Evolutionary conservation across 2,113 vertebrate genomes (phyloP).

Genomic region (Phalacrocorax carbo): DNA sequence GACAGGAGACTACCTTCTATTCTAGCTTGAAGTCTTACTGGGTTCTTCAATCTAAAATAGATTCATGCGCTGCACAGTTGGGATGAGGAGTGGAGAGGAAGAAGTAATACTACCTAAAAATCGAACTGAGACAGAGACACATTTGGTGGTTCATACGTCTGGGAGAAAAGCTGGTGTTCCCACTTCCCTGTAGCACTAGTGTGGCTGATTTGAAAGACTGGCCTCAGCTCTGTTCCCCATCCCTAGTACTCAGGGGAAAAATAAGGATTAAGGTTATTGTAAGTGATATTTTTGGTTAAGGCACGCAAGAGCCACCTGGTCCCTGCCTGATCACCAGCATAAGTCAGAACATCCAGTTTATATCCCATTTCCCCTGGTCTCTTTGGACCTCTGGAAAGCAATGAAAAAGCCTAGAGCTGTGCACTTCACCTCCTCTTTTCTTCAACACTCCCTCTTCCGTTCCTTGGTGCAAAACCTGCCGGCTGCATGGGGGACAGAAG

Average conservation of each 20-base stretch:
- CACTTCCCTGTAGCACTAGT: neutral
- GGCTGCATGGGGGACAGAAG: neutral
- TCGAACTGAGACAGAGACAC: neutral
- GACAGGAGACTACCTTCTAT: neutral
- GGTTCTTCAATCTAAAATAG: neutral
- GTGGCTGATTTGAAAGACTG: neutral
- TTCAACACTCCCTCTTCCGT: neutral
- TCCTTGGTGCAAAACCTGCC: neutral
- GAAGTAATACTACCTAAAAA: neutral
- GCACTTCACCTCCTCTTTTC: neutral
- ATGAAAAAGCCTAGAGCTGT: neutral
- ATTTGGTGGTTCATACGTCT: neutral
- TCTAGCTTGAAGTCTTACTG: neutral
- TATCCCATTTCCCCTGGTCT: neutral
- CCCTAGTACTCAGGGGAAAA: neutral
- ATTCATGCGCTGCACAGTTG: neutral
- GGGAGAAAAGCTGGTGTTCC: neutral
- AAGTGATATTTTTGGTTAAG: constrained; percentile 50
- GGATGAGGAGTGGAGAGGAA: neutral
- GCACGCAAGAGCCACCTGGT: constrained; percentile 20
- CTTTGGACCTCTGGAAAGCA: neutral
- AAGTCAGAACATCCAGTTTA: constrained; percentile 10
- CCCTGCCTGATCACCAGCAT: neutral
- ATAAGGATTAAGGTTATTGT: constrained; percentile 23
- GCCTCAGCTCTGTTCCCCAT: neutral